Base-by-base conservation (phyloP, 2,888 invertebrate species). In the Bellardia pandia region DNA sequence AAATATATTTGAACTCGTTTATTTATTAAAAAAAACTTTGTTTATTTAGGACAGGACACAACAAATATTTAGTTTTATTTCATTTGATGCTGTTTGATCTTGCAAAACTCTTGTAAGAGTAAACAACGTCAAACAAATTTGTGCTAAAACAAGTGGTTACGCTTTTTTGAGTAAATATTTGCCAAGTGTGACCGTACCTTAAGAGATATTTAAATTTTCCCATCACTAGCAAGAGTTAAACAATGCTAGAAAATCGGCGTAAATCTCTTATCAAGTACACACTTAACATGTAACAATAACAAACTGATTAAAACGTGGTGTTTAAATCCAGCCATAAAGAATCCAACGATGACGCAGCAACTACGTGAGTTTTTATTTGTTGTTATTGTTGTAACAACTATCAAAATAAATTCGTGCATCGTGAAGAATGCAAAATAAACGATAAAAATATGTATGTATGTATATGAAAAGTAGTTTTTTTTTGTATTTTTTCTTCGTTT, bases 351-450 rank as follows among this genome's bases (percentile, higher is more conserved):
- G 86, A 86, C 86, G 82, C 82, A 58, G 86, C 53, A 82, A 58
- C 60, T 78, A 76, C 76, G 69, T 84, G 83, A 83, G 45, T 37
- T 45, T 42, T n/a, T n/a, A 69, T 23, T 64, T 48, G 51, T 66
- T 48, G 58, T 66, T 76, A 37, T 51, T 58, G 51, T 33, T 62
- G 11, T 62, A 37, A n/a, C 53, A 48, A 45, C 51, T 45, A 56
- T 69, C 64, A 80, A 71, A 76, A 83, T 37, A 76, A 86, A 74
- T 66, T 86, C 84, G 86, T 87, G 86, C 74, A 81, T 84, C 77
- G 71, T 84, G 72, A 84, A 84, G 72, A 87, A 84, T 84, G 74
- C 81, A 84, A 80, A 84, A 80, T 81, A 77, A 80, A 83, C 62
- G 78, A 84, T 74, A 53, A 66, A 62, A 68, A 84, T n/a, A n/a